Conservation (phyloP, 92 coral and sea anemone species). For the Epizoanthus illoricatus region DNA sequence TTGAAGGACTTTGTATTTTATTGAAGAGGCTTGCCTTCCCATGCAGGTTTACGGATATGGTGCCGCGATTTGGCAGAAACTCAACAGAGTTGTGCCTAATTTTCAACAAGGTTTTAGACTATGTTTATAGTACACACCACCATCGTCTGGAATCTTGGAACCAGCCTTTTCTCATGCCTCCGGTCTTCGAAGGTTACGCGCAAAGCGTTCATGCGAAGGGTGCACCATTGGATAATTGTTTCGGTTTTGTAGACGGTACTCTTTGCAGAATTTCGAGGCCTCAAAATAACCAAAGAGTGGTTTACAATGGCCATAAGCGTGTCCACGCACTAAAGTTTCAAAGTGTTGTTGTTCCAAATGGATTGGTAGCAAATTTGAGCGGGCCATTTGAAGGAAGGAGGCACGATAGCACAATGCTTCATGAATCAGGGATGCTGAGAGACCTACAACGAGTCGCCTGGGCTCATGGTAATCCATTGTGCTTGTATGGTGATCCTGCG, state of each 20-base stretch:
- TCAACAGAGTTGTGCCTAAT: slow-evolving; percentile 19
- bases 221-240: slow-evolving; percentile 37
- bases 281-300: slow-evolving; percentile 21
- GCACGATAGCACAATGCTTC: slow-evolving; percentile 17
- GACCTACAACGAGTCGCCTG: background rate
- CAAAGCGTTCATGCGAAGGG: slow-evolving; percentile 23
- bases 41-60: slow-evolving; percentile 41
- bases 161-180: slow-evolving; percentile 23
- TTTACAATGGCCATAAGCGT: slow-evolving; percentile 36
- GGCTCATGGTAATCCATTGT: background rate
- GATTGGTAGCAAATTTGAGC: slow-evolving; percentile 11
- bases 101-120: slow-evolving; percentile 5
- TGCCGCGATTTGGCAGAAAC: slow-evolving; percentile 18
- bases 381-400: slow-evolving; percentile 43
- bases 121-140: slow-evolving; percentile 14
- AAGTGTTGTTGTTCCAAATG: slow-evolving; percentile 38
- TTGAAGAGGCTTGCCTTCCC: slow-evolving; percentile 13
- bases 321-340: slow-evolving; percentile 33
- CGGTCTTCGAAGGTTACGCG: slow-evolving; percentile 14
- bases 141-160: slow-evolving; percentile 22
- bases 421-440: slow-evolving; percentile 7
- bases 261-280: slow-evolving; percentile 30
- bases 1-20: slow-evolving; percentile 50
- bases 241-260: slow-evolving; percentile 47
- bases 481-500: slow-evolving; percentile 17